These are phyloP conservation scores for Huso huso DNA, from an alignment of 2,797 vertebrate species.

Conservation along the genomic window DNA sequence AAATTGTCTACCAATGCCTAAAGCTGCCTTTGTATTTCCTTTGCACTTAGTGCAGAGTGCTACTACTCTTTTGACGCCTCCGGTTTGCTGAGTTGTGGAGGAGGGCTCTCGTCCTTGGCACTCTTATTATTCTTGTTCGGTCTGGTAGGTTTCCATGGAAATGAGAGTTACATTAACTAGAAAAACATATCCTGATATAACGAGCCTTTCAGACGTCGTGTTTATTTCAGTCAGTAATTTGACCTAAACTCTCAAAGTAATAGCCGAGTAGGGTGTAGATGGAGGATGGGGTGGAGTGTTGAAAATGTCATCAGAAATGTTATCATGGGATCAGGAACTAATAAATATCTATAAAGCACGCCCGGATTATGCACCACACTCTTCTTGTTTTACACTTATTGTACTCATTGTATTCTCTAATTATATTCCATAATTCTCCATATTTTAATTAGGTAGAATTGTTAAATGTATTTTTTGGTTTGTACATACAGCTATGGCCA, in stretches of 20 bases:
- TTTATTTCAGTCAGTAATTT: not conserved
- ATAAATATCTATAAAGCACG: too few species aligned
- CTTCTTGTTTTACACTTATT: too few species aligned
- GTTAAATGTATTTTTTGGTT: too few species aligned
- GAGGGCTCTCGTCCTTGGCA: slow-evolving; percentile 15
- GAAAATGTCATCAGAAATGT: not conserved
- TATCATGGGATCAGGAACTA: too few species aligned
- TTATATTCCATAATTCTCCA: too few species aligned
- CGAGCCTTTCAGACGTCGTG: not conserved
- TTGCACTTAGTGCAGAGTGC: not conserved
- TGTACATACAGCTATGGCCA: too few species aligned
- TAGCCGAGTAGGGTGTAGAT: not conserved
- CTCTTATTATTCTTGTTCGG: not conserved
- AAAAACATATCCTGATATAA: not conserved
- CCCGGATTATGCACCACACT: too few species aligned
- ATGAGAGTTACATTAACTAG: not conserved
- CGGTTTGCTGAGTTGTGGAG: slow-evolving; percentile 1
- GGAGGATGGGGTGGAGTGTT: not conserved
- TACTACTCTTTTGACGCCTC: too few species aligned
- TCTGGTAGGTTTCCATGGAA: not conserved
- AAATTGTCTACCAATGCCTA: too few species aligned
- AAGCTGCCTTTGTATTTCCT: too few species aligned
- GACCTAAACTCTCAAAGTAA: not conserved
- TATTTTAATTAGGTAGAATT: too few species aligned
- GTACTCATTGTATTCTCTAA: too few species aligned